A percentile compares a stretch with the other conserved stretches of the same genome.
phyloP scores from a whole-genome alignment of 2,888 invertebrate species.

The Crocallis elinguaria region DNA sequence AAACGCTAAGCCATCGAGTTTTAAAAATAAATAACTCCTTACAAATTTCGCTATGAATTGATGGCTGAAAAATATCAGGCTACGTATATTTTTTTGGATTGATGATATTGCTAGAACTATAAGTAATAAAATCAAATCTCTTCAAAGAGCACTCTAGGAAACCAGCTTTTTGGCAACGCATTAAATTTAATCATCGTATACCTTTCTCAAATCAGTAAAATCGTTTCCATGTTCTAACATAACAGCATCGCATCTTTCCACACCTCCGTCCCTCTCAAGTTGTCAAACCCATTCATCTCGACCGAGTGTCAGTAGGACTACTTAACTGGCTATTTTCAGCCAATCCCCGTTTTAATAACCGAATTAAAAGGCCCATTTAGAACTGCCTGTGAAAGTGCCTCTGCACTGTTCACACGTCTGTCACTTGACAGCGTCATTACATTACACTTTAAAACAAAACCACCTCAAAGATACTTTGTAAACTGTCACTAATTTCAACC shows the following conservation, averaged over 20 bases:
- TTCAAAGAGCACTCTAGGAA: too few species aligned
- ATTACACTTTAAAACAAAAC: constrained; percentile 61
- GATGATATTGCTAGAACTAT: too few species aligned
- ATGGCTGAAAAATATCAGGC: too few species aligned
- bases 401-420: constrained; percentile 75
- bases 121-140: too few species aligned
- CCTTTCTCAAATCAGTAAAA: not conserved
- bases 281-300: constrained; percentile 32
- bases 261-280: constrained; percentile 32
- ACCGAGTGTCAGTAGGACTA: constrained; percentile 35
- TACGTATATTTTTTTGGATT: too few species aligned
- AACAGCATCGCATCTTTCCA: constrained; percentile 17
- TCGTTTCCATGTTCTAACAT: constrained; percentile 12
- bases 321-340: constrained; percentile 40
- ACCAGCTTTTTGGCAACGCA: too few species aligned
- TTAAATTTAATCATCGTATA: not conserved
- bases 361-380: constrained; percentile 49
- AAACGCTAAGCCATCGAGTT: too few species aligned
- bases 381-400: constrained; percentile 69
- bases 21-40: too few species aligned
- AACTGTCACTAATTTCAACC: constrained; percentile 39
- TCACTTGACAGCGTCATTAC: constrained; percentile 63
- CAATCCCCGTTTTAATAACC: constrained; percentile 40
- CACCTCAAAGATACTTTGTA: constrained; percentile 41
- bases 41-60: too few species aligned